phyloP scores from a whole-genome alignment of 1,140 invertebrate species.

The Aphis craccivora region DNA sequence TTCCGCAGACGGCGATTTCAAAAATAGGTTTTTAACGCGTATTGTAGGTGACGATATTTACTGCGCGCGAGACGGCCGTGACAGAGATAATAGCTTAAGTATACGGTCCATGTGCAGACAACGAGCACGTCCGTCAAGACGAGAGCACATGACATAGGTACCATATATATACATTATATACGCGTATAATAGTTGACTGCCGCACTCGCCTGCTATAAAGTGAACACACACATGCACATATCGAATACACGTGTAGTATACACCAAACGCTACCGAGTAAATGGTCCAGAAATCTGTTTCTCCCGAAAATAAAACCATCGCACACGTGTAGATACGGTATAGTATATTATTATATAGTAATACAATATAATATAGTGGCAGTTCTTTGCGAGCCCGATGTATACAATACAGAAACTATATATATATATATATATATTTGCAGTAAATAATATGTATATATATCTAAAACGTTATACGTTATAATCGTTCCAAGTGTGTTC shows the following conservation, averaged over 20 bases:
- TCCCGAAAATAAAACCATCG: constrained; percentile 33
- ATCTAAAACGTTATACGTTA: background rate
- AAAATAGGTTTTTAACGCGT: constrained; percentile 35
- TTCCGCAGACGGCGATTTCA: constrained; percentile 44
- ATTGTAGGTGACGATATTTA: constrained; percentile 22
- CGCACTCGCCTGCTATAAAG: background rate
- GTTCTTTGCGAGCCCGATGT: background rate
- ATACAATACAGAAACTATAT: background rate
- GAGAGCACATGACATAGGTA: background rate
- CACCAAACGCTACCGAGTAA: background rate
- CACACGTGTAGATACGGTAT: background rate
- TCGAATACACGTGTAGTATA: background rate
- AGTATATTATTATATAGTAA: background rate
- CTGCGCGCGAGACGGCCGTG: background rate
- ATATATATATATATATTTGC: no score
- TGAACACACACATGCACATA: background rate
- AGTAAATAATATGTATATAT: background rate
- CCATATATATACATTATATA: no score
- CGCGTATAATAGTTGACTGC: no score
- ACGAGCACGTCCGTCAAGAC: background rate
- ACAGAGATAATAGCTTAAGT: constrained; percentile 16
- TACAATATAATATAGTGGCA: background rate
- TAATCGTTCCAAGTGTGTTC: background rate
- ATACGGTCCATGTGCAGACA: background rate
- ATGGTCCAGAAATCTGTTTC: constrained; percentile 34